phyloP scores from a whole-genome alignment of 1,140 invertebrate species.

The Apis dorsata region DNA sequence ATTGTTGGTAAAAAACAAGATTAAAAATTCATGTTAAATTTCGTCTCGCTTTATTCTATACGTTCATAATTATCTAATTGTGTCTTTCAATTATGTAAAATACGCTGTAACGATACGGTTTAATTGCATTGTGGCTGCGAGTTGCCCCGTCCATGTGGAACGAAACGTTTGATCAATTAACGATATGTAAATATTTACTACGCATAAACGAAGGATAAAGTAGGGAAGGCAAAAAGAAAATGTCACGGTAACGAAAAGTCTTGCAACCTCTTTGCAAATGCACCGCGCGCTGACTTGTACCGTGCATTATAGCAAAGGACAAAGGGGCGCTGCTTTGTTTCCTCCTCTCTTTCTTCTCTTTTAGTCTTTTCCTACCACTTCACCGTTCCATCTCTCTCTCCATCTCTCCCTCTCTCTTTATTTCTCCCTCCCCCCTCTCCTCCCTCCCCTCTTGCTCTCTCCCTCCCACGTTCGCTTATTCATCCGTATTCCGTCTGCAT shows the following conservation, averaged over 20 bases:
- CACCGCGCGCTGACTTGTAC: constrained; percentile 42
- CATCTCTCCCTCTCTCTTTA: background rate
- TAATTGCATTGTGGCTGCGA: background rate
- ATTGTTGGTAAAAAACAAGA: too few relatives aligned
- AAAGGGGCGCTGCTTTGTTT: constrained; percentile 65
- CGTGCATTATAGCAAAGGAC: constrained; percentile 50
- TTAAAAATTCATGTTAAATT: rapidly evolving
- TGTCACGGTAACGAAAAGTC: constrained; percentile 55
- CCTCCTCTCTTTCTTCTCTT: constrained; percentile 58
- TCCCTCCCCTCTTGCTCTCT: too few relatives aligned
- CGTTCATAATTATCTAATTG: constrained; percentile 1
- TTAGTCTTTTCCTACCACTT: constrained; percentile 32
- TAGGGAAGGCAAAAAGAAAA: constrained; percentile 19
- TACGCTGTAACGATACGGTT: background rate
- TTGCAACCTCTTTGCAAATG: constrained; percentile 59
- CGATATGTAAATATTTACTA: constrained; percentile 46
- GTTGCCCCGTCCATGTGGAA: background rate
- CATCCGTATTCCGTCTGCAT: constrained; percentile 36
- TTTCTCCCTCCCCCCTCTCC: too few relatives aligned
- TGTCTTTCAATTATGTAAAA: background rate
- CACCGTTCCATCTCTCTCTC: constrained; percentile 39
- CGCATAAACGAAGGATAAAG: constrained; percentile 40
- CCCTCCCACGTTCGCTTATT: constrained; percentile 21
- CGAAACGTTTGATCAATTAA: constrained; percentile 31
- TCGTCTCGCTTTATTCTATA: too few relatives aligned